These are phyloP conservation scores for Epiblema foenella DNA, from an alignment of 2,888 invertebrate genomes.

Conservation along the genomic window DNA sequence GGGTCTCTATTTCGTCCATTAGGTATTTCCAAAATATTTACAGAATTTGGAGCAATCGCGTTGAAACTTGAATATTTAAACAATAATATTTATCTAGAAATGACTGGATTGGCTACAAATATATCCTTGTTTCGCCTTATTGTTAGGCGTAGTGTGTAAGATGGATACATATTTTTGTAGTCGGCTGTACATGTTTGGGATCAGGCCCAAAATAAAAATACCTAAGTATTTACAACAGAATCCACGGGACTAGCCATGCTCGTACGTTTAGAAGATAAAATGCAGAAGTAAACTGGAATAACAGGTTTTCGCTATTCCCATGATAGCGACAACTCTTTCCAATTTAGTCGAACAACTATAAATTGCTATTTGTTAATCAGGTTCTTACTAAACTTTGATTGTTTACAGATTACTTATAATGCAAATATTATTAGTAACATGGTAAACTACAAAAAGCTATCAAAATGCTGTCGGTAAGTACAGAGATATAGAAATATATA, in stretches of 20 bases:
- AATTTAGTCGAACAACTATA: slow-evolving; percentile 2
- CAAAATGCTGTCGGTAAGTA: slow-evolving; percentile 10
- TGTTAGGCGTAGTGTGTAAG: neutral
- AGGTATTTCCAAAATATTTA: slow-evolving; percentile 19
- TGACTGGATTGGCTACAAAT: neutral
- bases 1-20: slow-evolving; percentile 5
- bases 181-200: neutral
- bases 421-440: slow-evolving; percentile 13
- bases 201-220: neutral
- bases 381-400: slow-evolving; percentile 16
- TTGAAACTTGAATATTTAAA: neutral
- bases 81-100: neutral
- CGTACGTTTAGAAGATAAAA: neutral
- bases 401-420: slow-evolving; percentile 16
- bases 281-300: slow-evolving; percentile 7
- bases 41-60: slow-evolving; percentile 19
- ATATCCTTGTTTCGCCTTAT: neutral
- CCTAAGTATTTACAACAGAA: slow-evolving; percentile 20
- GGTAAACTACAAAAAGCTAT: slow-evolving; percentile 11
- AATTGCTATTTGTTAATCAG: neutral
- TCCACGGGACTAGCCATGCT: slow-evolving; percentile 19
- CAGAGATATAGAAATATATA: slow-evolving; percentile 49
- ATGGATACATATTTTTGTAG: neutral
- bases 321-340: neutral
- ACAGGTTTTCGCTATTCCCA: neutral